These are phyloP conservation scores for Calameuta filiformis DNA, from an alignment of 2,888 invertebrate genomes.

Conservation along the genomic window DNA sequence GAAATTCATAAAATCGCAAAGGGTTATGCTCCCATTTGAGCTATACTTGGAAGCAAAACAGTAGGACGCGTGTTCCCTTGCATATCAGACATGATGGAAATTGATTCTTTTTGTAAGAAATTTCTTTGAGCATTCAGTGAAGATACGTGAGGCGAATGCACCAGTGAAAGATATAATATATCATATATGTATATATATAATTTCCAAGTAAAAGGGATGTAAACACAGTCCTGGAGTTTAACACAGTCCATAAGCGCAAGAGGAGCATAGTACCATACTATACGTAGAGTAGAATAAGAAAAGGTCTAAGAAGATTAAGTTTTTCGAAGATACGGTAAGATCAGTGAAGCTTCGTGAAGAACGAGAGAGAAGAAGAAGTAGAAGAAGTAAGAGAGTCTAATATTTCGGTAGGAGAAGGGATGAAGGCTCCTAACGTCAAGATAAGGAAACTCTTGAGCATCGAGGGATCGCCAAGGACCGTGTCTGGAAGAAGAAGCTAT, in stretches of 20 bases:
- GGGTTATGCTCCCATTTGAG: neutral
- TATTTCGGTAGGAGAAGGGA: neutral
- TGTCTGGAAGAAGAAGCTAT: neutral
- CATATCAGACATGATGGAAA: neutral
- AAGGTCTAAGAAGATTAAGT: neutral
- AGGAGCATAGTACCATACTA: neutral
- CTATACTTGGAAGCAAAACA: neutral
- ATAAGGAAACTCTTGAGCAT: neutral
- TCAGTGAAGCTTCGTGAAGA: neutral
- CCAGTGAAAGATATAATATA: neutral
- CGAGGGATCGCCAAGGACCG: constrained; percentile 5
- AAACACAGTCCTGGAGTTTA: neutral
- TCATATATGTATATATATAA: neutral
- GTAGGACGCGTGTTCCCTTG: neutral
- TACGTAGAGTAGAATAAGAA: neutral
- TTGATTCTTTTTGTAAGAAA: neutral
- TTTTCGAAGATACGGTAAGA: neutral
- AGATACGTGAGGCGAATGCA: neutral
- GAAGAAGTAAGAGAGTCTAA: neutral
- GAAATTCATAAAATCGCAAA: neutral
- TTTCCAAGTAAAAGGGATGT: neutral
- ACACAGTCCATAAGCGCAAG: neutral
- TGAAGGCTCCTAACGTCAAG: neutral
- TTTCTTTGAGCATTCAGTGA: neutral
- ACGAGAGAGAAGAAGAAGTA: too few species aligned